Evolutionary conservation across 1,140 invertebrate genomes (phyloP).

Genomic region (Bombus balteatus): DNA sequence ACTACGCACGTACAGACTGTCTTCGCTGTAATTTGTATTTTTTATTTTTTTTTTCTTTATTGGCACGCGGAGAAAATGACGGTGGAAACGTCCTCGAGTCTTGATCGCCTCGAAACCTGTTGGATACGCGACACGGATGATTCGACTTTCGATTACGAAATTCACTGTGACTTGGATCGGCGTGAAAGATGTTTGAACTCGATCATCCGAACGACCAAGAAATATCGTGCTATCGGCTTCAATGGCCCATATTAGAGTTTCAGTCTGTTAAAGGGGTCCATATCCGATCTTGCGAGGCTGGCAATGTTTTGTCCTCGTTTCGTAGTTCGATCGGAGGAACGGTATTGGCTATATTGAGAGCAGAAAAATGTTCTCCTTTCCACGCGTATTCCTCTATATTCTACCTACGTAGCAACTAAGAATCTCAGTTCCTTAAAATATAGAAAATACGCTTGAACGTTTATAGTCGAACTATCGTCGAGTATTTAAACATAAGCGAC

Average conservation of each 20-base stretch:
- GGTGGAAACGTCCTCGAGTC: not conserved
- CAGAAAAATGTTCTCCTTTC: not conserved
- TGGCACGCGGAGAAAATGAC: not conserved
- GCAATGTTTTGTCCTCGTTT: slow-evolving; percentile 58
- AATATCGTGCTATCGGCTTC: slow-evolving; percentile 77
- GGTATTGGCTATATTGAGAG: not conserved
- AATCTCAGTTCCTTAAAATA: not conserved
- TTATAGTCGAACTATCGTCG: not conserved
- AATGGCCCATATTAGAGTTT: slow-evolving; percentile 78
- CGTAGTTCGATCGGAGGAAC: not conserved
- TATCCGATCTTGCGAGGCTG: slow-evolving; percentile 64
- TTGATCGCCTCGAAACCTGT: not conserved
- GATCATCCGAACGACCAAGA: not conserved
- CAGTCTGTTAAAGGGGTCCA: slow-evolving; percentile 78
- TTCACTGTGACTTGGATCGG: not conserved
- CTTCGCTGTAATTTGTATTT: not conserved
- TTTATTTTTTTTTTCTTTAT: no score
- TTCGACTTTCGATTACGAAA: not conserved
- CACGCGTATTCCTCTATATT: no score
- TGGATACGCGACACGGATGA: not conserved
- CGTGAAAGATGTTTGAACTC: not conserved
- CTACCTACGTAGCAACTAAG: not conserved
- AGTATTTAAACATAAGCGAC: not conserved
- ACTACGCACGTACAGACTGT: not conserved
- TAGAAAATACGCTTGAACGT: not conserved